Evolutionary conservation across 2,113 vertebrate genomes (phyloP).

Genomic region (Paratilapia polleni): DNA sequence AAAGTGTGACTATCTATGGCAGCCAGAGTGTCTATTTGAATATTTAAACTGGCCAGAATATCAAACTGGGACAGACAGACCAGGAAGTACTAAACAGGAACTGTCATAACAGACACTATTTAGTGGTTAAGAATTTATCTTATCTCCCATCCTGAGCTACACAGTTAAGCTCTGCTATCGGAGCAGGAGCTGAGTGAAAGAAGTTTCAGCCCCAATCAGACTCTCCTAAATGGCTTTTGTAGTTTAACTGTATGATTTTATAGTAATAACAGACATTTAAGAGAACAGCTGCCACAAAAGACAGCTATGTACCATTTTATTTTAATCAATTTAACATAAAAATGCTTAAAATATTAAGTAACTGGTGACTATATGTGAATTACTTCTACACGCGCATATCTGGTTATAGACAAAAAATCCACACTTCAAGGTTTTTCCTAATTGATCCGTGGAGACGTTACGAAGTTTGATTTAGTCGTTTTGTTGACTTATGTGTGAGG

Average conservation of each 20-base stretch:
- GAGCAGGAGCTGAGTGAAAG: not conserved
- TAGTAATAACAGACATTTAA: not conserved
- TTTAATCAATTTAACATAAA: too few relatives aligned
- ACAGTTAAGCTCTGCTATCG: not conserved
- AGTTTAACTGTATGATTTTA: not conserved
- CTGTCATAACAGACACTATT: not conserved
- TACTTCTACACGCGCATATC: too few relatives aligned
- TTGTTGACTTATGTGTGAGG: not conserved
- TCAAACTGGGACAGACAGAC: not conserved
- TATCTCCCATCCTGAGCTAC: not conserved
- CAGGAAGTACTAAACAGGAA: not conserved
- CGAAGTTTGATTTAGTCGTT: too few relatives aligned
- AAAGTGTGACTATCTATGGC: not conserved
- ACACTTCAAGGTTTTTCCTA: too few relatives aligned
- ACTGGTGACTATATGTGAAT: too few relatives aligned
- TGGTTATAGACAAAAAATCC: too few relatives aligned
- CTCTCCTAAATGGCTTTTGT: not conserved
- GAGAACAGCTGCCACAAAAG: not conserved
- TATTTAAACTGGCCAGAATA: not conserved
- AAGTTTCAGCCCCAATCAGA: not conserved
- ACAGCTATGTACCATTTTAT: accelerated
- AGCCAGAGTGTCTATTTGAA: not conserved
- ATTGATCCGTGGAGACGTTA: too few relatives aligned
- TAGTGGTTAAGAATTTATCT: not conserved
- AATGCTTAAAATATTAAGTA: too few relatives aligned